These are phyloP conservation scores for Bucco capensis DNA, from an alignment of 2,113 vertebrate species.

Conservation along the genomic window DNA sequence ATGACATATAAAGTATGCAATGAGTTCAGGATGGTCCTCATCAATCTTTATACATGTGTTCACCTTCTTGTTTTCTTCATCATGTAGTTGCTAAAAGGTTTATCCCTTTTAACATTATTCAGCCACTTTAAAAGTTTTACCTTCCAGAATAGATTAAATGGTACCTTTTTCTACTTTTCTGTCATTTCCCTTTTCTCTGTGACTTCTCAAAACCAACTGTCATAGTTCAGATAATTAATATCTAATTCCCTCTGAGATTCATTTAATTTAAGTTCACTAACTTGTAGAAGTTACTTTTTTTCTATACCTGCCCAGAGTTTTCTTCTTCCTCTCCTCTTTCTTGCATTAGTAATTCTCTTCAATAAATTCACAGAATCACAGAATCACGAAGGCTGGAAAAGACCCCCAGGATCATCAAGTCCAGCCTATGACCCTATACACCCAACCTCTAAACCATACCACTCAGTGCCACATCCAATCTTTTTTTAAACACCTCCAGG, in stretches of 20 bases:
- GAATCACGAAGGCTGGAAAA: no score
- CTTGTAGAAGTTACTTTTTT: not conserved
- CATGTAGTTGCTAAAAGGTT: not conserved
- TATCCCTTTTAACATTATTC: not conserved
- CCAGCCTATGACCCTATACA: no score
- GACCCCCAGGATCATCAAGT: no score
- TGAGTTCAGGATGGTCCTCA: not conserved
- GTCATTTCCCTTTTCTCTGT: not conserved
- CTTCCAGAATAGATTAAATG: not conserved
- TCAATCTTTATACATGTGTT: not conserved
- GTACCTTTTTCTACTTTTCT: not conserved
- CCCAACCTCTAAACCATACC: no score
- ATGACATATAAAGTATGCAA: not conserved
- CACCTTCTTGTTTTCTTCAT: not conserved
- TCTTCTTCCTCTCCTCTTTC: not conserved
- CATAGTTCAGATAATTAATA: constrained; percentile 30
- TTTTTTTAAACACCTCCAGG: no score
- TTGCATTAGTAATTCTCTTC: not conserved
- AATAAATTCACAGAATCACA: no score
- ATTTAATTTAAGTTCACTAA: constrained; percentile 21
- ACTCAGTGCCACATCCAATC: no score
- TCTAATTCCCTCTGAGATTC: not conserved
- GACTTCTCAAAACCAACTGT: constrained; percentile 15
- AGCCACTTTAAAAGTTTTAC: not conserved
- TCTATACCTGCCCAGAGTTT: not conserved